A percentile compares a stretch with the other conserved stretches of the same genome.
Conservation (phyloP, 2,797 vertebrate species). For the Falco rusticolus region DNA sequence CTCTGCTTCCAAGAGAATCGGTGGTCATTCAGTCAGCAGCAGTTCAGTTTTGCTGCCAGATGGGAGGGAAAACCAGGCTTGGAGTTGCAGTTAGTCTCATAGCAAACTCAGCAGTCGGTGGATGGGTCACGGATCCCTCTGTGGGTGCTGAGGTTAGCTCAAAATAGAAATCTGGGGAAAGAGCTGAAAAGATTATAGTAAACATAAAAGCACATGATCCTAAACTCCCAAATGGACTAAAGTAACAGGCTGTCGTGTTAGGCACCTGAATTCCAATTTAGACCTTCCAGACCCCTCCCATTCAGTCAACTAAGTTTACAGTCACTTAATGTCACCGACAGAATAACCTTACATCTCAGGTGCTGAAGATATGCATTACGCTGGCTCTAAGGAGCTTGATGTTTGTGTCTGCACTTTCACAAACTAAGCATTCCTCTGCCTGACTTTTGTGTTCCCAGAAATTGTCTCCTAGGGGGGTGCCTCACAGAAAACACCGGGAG, state of each 20-base stretch:
- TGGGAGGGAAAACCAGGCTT: slow-evolving; percentile 44
- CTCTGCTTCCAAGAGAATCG: slow-evolving; percentile 65
- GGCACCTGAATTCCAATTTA: neutral
- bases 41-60: slow-evolving; percentile 51
- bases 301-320: neutral
- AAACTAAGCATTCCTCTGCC: neutral
- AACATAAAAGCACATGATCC: slow-evolving; percentile 14
- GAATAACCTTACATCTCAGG: neutral
- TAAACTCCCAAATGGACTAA: neutral
- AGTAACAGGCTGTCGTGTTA: neutral
- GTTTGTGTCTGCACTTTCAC: neutral
- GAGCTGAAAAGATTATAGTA: slow-evolving; percentile 24
- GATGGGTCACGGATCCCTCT: slow-evolving; percentile 16
- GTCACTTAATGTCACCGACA: fast-evolving
- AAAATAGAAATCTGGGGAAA: neutral
- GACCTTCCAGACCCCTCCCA: neutral
- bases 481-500: neutral
- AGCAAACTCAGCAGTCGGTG: slow-evolving; percentile 32
- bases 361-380: neutral
- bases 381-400: neutral
- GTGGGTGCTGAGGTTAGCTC: slow-evolving; percentile 2
- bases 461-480: neutral
- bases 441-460: neutral
- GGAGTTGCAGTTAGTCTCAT: slow-evolving; percentile 39
- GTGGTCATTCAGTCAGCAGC: slow-evolving; percentile 65